These are phyloP conservation scores for Phoxinus phoxinus DNA, from an alignment of 2,113 vertebrate genomes.

Conservation along the genomic window DNA sequence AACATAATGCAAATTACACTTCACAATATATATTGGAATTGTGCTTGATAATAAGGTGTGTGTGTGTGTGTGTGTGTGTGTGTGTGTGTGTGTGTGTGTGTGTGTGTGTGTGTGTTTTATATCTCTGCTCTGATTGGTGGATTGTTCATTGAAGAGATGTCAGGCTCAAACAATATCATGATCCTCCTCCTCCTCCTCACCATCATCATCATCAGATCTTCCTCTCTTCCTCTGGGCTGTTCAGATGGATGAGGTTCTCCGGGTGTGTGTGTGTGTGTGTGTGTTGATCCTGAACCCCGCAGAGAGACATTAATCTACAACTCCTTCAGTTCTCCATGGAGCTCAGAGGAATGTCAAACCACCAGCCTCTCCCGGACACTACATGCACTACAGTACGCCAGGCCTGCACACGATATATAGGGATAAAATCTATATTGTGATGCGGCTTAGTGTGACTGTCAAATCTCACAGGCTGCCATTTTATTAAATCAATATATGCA, in stretches of 20 bases:
- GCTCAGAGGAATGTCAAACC: neutral
- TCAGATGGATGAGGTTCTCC: constrained; percentile 6
- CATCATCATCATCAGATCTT: neutral
- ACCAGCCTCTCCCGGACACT: neutral
- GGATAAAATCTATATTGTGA: too few relatives aligned
- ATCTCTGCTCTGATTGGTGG: neutral
- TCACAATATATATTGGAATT: neutral
- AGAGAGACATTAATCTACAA: constrained; percentile 8
- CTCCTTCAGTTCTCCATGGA: neutral
- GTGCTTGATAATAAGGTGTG: neutral
- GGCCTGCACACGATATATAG: too few relatives aligned
- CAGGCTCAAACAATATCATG: neutral
- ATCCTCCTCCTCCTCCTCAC: too few relatives aligned
- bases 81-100: too few relatives aligned
- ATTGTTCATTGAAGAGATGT: neutral
- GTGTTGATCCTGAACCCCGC: neutral
- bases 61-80: too few relatives aligned
- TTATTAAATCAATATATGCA: too few relatives aligned
- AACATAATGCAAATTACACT: neutral
- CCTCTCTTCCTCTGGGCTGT: neutral
- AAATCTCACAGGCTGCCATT: too few relatives aligned
- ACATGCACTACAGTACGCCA: neutral
- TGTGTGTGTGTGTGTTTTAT: too few relatives aligned
- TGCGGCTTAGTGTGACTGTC: too few relatives aligned
- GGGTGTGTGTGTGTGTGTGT: neutral